Base-by-base conservation (phyloP, 2,113 vertebrate species). In the Malurus alboscapulatus region DNA sequence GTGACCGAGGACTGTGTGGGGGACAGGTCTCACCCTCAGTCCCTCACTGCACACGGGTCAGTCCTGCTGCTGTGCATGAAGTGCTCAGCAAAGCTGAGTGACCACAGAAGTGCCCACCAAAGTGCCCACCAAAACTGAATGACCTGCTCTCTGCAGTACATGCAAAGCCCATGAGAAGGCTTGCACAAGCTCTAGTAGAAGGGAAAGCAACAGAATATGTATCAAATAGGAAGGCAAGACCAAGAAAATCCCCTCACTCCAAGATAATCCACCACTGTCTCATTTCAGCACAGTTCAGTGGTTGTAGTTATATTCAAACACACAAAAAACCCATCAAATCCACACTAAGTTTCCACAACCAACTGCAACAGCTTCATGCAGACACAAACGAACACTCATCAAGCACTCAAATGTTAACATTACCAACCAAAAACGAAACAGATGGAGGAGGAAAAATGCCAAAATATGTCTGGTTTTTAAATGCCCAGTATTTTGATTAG, bases 391-490 rank as follows among this genome's bases (percentile, higher is more conserved):
- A 92, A 48, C 10, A 17, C 36, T 47, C 51, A 78, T 78, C 61
- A 54, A 68, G 62, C 30, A 59, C 53, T 73, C n/a, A 68, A 76
- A 95, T 54, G 65, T 57, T 90, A 76, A 69, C 25, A 42, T 69
- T 79, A 91, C 32, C 74, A 71, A 95, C 58, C 71, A 92, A 93
- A 96, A 91, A 72, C 40, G 36, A 95, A 94, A 94, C 87, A 95
- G 73, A 77, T 87, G 66, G 47, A 34, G n/a, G 25, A 89, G 29
- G 45, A 68, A 84, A 95, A 95, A 91, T 50, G 81, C 81, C 92
- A 91, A 87, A 94, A 75, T 72, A 80, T 29, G 42, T 80, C 80
- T 81, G 44, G 1, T 51, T 81, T 92, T 73, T 34, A 73, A 91
- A 91, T 79, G 87, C 83, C 74, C 90, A 75, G 79, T 95, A 76